Evolutionary conservation across 2,797 vertebrate genomes (phyloP).

Genomic region (Odontamblyopus lacepedii): DNA sequence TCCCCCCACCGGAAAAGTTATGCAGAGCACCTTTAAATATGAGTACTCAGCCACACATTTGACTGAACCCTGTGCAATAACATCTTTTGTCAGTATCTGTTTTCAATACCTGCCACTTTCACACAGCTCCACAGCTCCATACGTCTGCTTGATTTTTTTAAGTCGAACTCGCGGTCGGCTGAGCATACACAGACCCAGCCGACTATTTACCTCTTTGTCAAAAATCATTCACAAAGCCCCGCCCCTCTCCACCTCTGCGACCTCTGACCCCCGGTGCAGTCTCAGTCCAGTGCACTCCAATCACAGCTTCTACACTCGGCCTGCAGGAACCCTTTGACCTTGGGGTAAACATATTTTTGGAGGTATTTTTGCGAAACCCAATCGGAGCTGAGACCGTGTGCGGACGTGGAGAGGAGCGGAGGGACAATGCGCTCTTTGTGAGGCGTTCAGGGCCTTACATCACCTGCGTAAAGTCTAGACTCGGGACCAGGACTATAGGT

Average conservation of each 20-base stretch:
- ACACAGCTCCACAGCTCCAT: not conserved
- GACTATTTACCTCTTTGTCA: not conserved
- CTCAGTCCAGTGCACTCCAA: not conserved
- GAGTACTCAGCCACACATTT: no score
- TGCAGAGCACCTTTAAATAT: no score
- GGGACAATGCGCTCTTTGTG: constrained; percentile 60
- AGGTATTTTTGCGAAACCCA: constrained; percentile 44
- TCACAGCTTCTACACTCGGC: constrained; percentile 13
- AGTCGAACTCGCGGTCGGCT: not conserved
- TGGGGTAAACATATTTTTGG: constrained; percentile 35
- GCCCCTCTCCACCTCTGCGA: constrained; percentile 4
- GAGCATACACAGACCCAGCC: not conserved
- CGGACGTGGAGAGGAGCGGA: constrained; percentile 27
- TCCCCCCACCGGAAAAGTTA: no score
- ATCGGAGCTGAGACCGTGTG: constrained; percentile 18
- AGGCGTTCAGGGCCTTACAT: constrained; percentile 47
- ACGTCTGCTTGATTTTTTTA: not conserved
- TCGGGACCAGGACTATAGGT: constrained; percentile 7
- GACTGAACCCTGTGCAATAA: no score
- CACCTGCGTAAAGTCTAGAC: constrained; percentile 38
- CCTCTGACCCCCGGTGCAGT: not conserved
- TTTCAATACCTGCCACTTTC: not conserved
- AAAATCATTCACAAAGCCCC: not conserved
- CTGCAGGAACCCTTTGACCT: constrained; percentile 27
- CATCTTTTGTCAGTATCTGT: no score